Base-by-base conservation (phyloP, 2,797 vertebrate species). In the Mallotus villosus region DNA sequence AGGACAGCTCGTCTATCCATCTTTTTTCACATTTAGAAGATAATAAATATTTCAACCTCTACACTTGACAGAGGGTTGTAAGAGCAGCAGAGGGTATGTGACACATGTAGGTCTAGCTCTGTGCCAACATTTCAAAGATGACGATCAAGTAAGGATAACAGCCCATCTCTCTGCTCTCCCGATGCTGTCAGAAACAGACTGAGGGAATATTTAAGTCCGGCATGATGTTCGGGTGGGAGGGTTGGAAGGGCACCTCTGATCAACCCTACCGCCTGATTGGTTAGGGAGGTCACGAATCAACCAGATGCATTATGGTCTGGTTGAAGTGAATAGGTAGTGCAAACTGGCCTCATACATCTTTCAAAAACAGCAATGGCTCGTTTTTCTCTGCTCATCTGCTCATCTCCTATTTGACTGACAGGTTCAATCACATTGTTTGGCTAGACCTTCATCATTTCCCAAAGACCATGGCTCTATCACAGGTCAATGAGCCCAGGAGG, bases 211-310 rank as follows among this genome's bases (percentile, higher is more conserved):
- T 85, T 78, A 86, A 77, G 82, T 86, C 78, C 76, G 74, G 75
- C 65, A 46, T 78, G 80, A 87, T 81, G 41, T 11, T 46, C 41
- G 81, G 55, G 53, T 71, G 66, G 74, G 75, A 78, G 67, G 74
- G 81, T 77, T 75, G 77, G 78, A 71, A 57, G 62, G 19, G 37
- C 16, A 78, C 68, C 83, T 90, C 68, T 86, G 86, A 90, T 88
- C 85, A 85, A 74, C 76, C 80, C 80, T 69, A 61, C 76, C 73
- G 6, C 66, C 80, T 87, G 86, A 90, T 88, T 82, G 74, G 77
- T 41, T 72, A 67, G 71, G 81, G 84, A 78, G 75, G 78, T 71
- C 74, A 81, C 68, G 87, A 81, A 89, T 90, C 83, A 82, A 68
- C 80, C 68, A 49, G 74, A 80, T 75, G 76, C 83, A 82, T 84